Evolutionary conservation across 2,888 invertebrate species (phyloP).

Genomic region (Leuctra nigra): DNA sequence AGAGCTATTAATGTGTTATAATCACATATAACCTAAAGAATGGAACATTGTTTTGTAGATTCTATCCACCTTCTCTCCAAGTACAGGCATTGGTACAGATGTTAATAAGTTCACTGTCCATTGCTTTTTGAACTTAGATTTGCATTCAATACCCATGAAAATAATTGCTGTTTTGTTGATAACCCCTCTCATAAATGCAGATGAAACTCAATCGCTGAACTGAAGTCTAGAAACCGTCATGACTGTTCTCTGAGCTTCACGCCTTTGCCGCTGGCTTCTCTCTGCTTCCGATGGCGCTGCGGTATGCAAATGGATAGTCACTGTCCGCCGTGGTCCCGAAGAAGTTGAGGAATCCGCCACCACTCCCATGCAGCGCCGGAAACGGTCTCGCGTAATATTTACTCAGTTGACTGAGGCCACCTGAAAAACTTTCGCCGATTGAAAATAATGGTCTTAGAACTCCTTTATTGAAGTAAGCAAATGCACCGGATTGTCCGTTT

Average conservation of each 20-base stretch:
- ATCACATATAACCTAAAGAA: too few relatives aligned
- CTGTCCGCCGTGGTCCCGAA: not conserved
- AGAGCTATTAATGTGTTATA: too few relatives aligned
- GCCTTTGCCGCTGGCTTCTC: not conserved
- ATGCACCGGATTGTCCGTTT: not conserved
- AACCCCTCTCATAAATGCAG: not conserved
- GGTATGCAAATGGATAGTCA: constrained; percentile 4
- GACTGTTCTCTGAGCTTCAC: not conserved
- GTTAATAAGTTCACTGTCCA: too few relatives aligned
- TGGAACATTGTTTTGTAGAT: too few relatives aligned
- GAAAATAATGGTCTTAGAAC: not conserved
- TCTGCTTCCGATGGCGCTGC: not conserved
- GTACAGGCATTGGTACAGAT: too few relatives aligned
- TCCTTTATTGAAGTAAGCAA: not conserved
- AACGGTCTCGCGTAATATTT: not conserved
- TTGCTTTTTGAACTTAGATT: too few relatives aligned
- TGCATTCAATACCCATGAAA: too few relatives aligned
- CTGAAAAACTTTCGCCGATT: not conserved
- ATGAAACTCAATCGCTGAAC: not conserved
- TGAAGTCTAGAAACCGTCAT: not conserved
- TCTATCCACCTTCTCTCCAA: too few relatives aligned
- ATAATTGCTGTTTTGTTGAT: too few relatives aligned
- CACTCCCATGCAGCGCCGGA: not conserved
- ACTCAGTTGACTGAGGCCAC: not conserved
- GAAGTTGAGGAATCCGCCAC: not conserved